Evolutionary conservation across 35 echinoderm and acorn worm species (phyloP).

Genomic region (Heliocidaris tuberculata): DNA sequence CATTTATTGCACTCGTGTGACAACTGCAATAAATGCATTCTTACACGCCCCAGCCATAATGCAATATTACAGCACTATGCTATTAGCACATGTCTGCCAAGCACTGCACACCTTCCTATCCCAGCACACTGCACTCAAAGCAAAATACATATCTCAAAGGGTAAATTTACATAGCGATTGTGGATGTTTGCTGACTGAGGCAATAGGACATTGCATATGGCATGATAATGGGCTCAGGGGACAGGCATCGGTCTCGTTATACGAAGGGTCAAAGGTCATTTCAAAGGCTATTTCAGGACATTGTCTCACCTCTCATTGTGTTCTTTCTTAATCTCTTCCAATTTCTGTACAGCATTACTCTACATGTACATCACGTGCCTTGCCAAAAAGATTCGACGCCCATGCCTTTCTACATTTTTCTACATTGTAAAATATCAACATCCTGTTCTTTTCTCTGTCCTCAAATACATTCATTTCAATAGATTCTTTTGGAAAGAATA

Average conservation of each 20-base stretch:
- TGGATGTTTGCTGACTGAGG: neutral
- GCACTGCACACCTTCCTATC: neutral
- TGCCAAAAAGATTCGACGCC: too few species aligned
- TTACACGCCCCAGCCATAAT: neutral
- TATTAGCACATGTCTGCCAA: neutral
- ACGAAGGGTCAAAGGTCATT: neutral
- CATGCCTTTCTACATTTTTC: too few species aligned
- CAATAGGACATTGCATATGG: neutral
- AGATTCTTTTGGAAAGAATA: too few species aligned
- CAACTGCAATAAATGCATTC: neutral
- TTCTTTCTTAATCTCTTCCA: neutral
- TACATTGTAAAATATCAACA: too few species aligned
- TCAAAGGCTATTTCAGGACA: slow-evolving; percentile 3
- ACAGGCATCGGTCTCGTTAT: neutral
- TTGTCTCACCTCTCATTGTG: neutral
- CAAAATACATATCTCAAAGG: neutral
- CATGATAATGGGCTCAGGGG: neutral
- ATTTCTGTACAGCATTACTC: neutral
- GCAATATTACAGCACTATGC: neutral
- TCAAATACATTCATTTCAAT: too few species aligned
- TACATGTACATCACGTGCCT: too few species aligned
- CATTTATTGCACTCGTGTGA: too few species aligned
- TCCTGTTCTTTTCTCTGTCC: too few species aligned
- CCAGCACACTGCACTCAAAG: neutral
- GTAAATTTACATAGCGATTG: slow-evolving; percentile 33